Percentiles rank a stretch among this genome's conserved stretches.
Evolutionary conservation across 2,113 vertebrate genomes (phyloP).

Genomic region (Microcebus griseorufus): DNA sequence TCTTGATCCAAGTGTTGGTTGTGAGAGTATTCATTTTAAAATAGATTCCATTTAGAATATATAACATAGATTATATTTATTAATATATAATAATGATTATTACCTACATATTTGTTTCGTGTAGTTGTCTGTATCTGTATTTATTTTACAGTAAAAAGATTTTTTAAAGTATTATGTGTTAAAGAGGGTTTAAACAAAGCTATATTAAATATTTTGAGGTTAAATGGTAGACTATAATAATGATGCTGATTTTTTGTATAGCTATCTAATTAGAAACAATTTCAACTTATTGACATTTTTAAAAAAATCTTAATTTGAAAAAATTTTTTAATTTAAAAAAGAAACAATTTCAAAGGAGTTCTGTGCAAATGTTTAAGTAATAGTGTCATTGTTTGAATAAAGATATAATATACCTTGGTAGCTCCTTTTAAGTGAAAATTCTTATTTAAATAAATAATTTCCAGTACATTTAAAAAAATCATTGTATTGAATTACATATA

Average conservation of each 20-base stretch:
- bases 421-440: not conserved
- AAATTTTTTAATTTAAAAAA: too few species aligned
- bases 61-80: too few species aligned
- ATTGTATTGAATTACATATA: not conserved
- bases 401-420: not conserved
- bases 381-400: not conserved
- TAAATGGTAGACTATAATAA: not conserved
- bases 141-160: not conserved
- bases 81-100: not conserved
- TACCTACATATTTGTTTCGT: not conserved
- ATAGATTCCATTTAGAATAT: not conserved
- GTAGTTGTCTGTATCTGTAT: not conserved
- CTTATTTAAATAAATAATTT: slow-evolving; percentile 14
- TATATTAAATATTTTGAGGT: not conserved
- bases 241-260: not conserved
- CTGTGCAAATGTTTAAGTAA: not conserved
- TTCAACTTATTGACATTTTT: not conserved
- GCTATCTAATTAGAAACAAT: not conserved
- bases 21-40: not conserved
- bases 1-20: not conserved
- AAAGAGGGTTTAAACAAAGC: slow-evolving; percentile 12
- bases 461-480: slow-evolving; percentile 4
- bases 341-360: not conserved
- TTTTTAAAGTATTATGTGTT: not conserved
- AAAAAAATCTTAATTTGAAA: too few species aligned